Evolutionary conservation across 2,888 invertebrate genomes (phyloP).

Genomic region (Tetragonula carbonaria): DNA sequence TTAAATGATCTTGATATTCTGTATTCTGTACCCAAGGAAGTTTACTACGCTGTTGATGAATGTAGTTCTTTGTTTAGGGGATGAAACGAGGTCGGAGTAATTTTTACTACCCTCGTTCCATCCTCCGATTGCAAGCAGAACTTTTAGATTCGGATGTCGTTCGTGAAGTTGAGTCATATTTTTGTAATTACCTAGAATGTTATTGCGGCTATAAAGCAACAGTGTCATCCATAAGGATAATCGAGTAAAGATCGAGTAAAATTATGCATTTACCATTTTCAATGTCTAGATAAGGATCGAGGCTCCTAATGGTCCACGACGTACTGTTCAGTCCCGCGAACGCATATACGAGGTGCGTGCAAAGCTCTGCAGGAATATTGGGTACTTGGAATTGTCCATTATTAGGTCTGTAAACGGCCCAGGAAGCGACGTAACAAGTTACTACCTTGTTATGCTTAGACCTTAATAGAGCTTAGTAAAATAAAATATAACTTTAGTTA

Average conservation of each 20-base stretch:
- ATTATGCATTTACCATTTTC: conserved; percentile 86
- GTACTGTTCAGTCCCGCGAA: conserved; percentile 91
- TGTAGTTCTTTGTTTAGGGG: conserved; percentile 86
- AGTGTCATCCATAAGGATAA: conserved; percentile 78
- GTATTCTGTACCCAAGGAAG: conserved; percentile 86
- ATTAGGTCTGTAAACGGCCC: conserved; percentile 90
- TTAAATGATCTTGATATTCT: background rate
- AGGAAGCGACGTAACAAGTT: conserved; percentile 92
- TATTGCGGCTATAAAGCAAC: background rate
- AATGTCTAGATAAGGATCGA: conserved; percentile 92
- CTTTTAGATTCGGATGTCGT: conserved; percentile 89
- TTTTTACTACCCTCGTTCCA: conserved; percentile 95
- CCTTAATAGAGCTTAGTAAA: conserved; percentile 39
- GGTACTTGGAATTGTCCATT: conserved; percentile 88
- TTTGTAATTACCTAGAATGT: conserved; percentile 85
- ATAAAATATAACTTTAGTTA: background rate
- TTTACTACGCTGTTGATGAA: conserved; percentile 90
- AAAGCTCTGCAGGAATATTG: conserved; percentile 89
- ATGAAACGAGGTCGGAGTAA: conserved; percentile 89
- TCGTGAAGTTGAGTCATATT: conserved; percentile 88
- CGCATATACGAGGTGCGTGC: conserved; percentile 93
- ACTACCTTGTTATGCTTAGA: conserved; percentile 89
- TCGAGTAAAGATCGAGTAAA: conserved; percentile 81
- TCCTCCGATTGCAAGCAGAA: conserved; percentile 93
- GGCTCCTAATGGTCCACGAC: conserved; percentile 88